These are phyloP conservation scores for Phaonia tiefii DNA, from an alignment of 2,888 invertebrate species.

Conservation along the genomic window DNA sequence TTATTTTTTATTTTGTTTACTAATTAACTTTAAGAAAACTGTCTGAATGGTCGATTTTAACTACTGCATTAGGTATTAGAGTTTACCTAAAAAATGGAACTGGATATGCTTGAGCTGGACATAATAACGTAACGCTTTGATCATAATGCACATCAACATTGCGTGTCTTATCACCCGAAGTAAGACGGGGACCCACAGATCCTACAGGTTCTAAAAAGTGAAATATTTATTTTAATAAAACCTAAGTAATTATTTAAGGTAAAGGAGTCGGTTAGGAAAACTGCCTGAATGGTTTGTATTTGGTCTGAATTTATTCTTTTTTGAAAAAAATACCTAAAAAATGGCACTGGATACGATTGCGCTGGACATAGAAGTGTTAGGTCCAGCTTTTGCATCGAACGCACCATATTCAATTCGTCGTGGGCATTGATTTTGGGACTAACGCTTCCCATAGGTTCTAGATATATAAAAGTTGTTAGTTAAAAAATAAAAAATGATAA, in stretches of 20 bases:
- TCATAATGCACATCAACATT: constrained; percentile 72
- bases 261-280: constrained; percentile 43
- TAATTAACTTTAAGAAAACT: constrained; percentile 59
- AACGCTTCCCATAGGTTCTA: constrained; percentile 82
- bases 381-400: constrained; percentile 66
- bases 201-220: constrained; percentile 75
- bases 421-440: constrained; percentile 85
- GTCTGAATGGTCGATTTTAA: too few relatives aligned
- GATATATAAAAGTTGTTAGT: constrained; percentile 29
- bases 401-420: constrained; percentile 81
- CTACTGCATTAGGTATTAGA: neutral
- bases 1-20: too few relatives aligned
- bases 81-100: constrained; percentile 84
- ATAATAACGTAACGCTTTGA: constrained; percentile 81
- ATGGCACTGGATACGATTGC: constrained; percentile 86
- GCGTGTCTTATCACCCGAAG: constrained; percentile 84
- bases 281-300: constrained; percentile 67
- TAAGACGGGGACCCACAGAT: constrained; percentile 83
- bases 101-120: constrained; percentile 86
- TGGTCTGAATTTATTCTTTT: neutral
- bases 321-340: constrained; percentile 82
- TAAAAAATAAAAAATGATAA: constrained; percentile 10
- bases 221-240: neutral
- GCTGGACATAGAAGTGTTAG: constrained; percentile 83
- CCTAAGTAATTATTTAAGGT: constrained; percentile 12